Evolutionary conservation across 1,140 invertebrate genomes (phyloP), one percentile per base, ranked within the genome.

Genomic region (Rhopalosiphum maidis): DNA sequence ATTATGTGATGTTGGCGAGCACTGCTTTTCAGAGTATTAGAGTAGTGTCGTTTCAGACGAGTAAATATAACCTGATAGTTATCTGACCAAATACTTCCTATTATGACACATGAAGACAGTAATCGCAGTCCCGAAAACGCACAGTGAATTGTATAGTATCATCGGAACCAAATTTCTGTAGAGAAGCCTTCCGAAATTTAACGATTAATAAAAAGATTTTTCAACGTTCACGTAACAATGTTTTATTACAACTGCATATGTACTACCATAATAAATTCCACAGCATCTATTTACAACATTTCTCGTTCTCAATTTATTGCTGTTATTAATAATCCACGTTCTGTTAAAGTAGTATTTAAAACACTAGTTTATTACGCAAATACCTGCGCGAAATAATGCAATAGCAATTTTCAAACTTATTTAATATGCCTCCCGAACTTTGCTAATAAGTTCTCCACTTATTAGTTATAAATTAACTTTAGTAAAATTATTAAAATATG

Each of bases 381-480:
- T 48, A 85, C 22, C 15, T 51, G 21, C 1, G 86, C 18, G 30
- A 88, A 21, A 48, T 46, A 88, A 48, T 8, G 46, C 46, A 22
- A 48, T 48, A 46, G 46, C 46, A n/a, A 88, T 88, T 88, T 88
- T 88, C 43, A 30, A 48, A 88, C 30, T 88, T 88, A 88, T 88
- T 88, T 51, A 18, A 25, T 43, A 43, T n/a, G 18, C 15, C 15
- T 21, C 3, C 41, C 41, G 60, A 91, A 91, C 35, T 82, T 90
- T 6, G 25, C 35, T 91, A 43, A 68, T 68, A 68, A 77, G 60
- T 91, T 77, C 82, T 91, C 25, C 25, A 21, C 37, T 77, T n/a
- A 37, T 91, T 68, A 30, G 43, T 77, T 91, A 91, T 48, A 91
- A 91, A 91, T 82, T 77, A 91, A 91, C 90, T 6, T 35, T 18